A percentile compares a stretch with the other conserved stretches of the same genome.
Evolutionary conservation across 2,888 invertebrate species (phyloP).

Genomic region (Agelastica alni): DNA sequence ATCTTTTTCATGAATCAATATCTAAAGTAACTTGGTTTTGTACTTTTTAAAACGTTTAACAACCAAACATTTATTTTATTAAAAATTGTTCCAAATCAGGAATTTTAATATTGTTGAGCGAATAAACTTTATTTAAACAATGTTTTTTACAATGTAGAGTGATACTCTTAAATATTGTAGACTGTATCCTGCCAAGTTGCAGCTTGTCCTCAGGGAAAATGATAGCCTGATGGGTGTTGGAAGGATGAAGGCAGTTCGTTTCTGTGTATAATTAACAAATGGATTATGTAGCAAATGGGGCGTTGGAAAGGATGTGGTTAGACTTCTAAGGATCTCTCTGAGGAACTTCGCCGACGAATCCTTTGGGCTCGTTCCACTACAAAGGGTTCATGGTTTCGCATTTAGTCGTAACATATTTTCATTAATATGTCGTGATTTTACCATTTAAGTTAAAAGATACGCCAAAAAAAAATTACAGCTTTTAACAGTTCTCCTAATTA

Average conservation of each 20-base stretch:
- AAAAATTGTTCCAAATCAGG: no score
- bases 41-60: no score
- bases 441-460: no score
- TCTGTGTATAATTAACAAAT: conserved; percentile 42
- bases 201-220: conserved; percentile 10
- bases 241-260: conserved; percentile 9
- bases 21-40: no score
- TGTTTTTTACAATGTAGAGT: conserved; percentile 8
- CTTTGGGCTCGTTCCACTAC: conserved; percentile 20
- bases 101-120: no score
- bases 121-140: no score
- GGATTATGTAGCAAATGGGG: conserved; percentile 43
- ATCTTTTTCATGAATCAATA: no score
- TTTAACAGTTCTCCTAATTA: no score
- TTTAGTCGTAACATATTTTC: conserved; percentile 11
- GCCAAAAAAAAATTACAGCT: no score
- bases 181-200: conserved; percentile 4
- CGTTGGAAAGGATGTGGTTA: conserved; percentile 40
- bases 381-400: conserved; percentile 12
- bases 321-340: conserved; percentile 39
- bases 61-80: no score
- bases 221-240: conserved; percentile 14
- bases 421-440: conserved; percentile 8
- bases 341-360: conserved; percentile 31
- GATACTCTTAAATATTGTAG: background rate